Percentiles rank a stretch among this genome's conserved stretches.
These are phyloP conservation scores for Alouatta palliata DNA, from an alignment of 2,113 vertebrate genomes.

Conservation along the genomic window DNA sequence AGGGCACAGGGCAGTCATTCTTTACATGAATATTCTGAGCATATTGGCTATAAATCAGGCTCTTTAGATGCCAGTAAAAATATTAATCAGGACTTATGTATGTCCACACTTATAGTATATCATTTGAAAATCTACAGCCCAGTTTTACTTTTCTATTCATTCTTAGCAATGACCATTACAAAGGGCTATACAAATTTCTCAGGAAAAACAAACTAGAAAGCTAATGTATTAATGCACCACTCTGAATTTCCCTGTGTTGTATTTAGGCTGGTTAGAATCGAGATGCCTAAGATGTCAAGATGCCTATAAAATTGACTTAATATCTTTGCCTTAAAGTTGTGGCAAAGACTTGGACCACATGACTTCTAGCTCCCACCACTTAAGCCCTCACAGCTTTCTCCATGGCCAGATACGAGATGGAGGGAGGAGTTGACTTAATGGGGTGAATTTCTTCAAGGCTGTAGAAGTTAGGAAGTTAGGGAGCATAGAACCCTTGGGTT, in stretches of 20 bases:
- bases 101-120: conserved; percentile 57
- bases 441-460: neutral
- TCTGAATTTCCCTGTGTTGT: conserved; percentile 75
- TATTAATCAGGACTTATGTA: conserved; percentile 18
- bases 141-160: conserved; percentile 74
- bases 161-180: conserved; percentile 39
- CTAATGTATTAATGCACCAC: conserved; percentile 32
- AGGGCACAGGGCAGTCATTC: neutral
- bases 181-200: conserved; percentile 75
- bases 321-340: conserved; percentile 56
- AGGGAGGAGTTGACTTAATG: neutral
- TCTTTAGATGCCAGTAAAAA: conserved; percentile 61
- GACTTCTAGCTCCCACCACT: neutral
- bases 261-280: conserved; percentile 65
- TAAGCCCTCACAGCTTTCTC: neutral
- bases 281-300: neutral
- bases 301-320: conserved; percentile 53
- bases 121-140: conserved; percentile 47
- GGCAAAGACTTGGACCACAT: conserved; percentile 52
- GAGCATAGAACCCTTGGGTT: neutral
- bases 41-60: conserved; percentile 34
- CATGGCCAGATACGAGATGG: neutral
- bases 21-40: conserved; percentile 25
- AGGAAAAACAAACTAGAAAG: conserved; percentile 58
- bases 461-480: neutral